Evolutionary conservation across 1,140 invertebrate species (phyloP).

Genomic region (Pseudomyrmex flavicornis): DNA sequence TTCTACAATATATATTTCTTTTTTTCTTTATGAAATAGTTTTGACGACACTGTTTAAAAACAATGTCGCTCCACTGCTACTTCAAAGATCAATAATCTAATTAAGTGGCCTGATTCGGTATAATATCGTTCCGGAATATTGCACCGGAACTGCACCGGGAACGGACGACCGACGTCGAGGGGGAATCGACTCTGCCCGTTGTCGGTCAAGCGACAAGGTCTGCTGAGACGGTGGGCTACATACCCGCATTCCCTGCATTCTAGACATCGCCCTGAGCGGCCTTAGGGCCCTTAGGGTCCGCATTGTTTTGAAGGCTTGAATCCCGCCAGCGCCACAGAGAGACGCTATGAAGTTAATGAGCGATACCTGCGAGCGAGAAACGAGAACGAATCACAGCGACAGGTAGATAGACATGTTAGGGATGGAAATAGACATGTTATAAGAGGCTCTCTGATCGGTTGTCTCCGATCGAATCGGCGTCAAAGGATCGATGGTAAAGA

Average conservation of each 20-base stretch:
- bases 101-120: too few species aligned
- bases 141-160: background rate
- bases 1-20: background rate
- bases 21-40: background rate
- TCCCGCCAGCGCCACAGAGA: slow-evolving; percentile 96
- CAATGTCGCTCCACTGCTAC: background rate
- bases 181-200: slow-evolving; percentile 29
- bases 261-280: slow-evolving; percentile 97
- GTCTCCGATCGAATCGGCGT: slow-evolving; percentile 44
- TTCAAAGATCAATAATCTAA: background rate
- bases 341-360: slow-evolving; percentile 98
- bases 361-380: slow-evolving; percentile 93
- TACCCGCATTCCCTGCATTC: slow-evolving; percentile 99
- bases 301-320: slow-evolving; percentile 99
- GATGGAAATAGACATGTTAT: background rate
- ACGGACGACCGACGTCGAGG: background rate
- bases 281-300: slow-evolving; percentile 97
- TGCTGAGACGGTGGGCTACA: slow-evolving; percentile 87
- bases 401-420: slow-evolving; percentile 71
- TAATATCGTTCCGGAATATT: background rate
- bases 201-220: slow-evolving; percentile 79
- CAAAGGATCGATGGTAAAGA: background rate
- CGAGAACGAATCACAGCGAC: slow-evolving; percentile 82
- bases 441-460: slow-evolving; percentile 25
- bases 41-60: background rate